Evolutionary conservation across 2,888 invertebrate species (phyloP).

Genomic region (Cephus runcator): DNA sequence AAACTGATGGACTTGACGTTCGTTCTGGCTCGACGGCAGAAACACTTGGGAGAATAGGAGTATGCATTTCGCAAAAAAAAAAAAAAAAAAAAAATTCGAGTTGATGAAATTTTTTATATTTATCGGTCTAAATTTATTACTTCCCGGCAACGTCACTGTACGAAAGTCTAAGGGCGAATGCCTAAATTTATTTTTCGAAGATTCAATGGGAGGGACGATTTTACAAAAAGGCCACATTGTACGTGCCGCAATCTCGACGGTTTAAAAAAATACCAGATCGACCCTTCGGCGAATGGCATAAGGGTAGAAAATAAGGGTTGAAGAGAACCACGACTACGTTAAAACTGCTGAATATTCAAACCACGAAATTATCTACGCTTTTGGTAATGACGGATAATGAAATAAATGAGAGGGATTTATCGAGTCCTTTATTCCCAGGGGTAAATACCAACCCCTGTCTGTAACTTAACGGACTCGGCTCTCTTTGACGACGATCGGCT

Average conservation of each 20-base stretch:
- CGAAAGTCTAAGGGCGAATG: neutral
- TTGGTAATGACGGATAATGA: conserved; percentile 9
- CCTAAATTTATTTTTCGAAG: neutral
- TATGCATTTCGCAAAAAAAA: neutral
- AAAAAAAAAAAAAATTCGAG: neutral
- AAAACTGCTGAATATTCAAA: conserved; percentile 10
- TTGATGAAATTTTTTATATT: no score
- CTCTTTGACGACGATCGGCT: neutral
- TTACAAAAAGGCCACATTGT: no score
- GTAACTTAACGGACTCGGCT: no score
- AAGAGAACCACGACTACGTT: neutral
- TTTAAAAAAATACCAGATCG: neutral
- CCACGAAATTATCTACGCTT: conserved; percentile 4
- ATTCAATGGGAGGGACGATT: neutral
- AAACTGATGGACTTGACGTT: neutral
- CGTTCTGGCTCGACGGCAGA: neutral
- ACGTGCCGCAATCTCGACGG: neutral
- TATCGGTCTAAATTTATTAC: neutral
- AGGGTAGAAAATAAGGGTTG: neutral
- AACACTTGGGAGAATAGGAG: neutral
- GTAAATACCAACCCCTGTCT: no score
- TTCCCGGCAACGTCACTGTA: neutral
- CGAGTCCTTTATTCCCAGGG: no score
- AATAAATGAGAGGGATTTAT: neutral
- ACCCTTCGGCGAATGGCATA: neutral